A percentile compares a stretch with the other conserved stretches of the same genome.
phyloP scores from a whole-genome alignment of 1,140 invertebrate species.

The Eufriesea mexicana region DNA sequence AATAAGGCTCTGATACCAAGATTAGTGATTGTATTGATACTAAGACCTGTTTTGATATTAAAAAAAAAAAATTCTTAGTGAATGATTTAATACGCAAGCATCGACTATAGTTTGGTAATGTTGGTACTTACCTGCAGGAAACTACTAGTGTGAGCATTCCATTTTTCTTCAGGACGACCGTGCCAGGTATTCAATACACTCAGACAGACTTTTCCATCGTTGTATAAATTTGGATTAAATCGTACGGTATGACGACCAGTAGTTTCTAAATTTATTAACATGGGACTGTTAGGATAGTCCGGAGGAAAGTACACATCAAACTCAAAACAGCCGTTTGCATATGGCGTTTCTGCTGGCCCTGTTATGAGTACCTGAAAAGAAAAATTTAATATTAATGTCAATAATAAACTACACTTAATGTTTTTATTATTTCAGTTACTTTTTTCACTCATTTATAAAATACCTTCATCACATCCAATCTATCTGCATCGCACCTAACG shows the following conservation, averaged over 20 bases:
- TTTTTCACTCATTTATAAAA: neutral
- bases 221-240: slow-evolving; percentile 99
- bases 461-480: slow-evolving; percentile 97
- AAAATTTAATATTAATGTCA: neutral
- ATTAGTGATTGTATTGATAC: slow-evolving; percentile 98
- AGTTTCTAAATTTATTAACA: slow-evolving; percentile 96
- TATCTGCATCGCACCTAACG: slow-evolving; percentile 96
- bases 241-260: slow-evolving; percentile 96
- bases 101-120: neutral
- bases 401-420: neutral
- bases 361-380: slow-evolving; percentile 92
- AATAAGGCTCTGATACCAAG: slow-evolving; percentile 97
- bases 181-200: slow-evolving; percentile 99
- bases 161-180: slow-evolving; percentile 98
- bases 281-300: slow-evolving; percentile 91
- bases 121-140: slow-evolving; percentile 91
- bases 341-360: slow-evolving; percentile 94
- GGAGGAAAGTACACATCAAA: slow-evolving; percentile 96
- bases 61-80: neutral
- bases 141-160: slow-evolving; percentile 98
- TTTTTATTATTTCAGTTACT: neutral
- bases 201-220: slow-evolving; percentile 98
- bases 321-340: slow-evolving; percentile 94
- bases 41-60: slow-evolving; percentile 86
- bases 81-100: neutral